A percentile compares a stretch with the other conserved stretches of the same genome.
phyloP scores from a whole-genome alignment of 2,797 vertebrate genomes.

The Aphelocoma californica region DNA sequence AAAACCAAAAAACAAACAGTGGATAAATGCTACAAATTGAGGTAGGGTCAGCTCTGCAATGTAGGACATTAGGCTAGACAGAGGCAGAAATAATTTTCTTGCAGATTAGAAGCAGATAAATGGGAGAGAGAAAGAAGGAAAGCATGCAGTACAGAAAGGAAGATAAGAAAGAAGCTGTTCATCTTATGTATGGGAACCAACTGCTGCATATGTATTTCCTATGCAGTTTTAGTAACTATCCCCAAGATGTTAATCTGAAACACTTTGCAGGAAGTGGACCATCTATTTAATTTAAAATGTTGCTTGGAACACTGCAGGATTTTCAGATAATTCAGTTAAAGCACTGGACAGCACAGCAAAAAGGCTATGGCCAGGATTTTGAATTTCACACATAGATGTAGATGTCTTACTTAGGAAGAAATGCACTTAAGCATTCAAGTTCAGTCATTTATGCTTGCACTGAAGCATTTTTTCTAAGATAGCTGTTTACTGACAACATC shows the following conservation, averaged over 20 bases:
- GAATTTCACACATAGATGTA: neutral
- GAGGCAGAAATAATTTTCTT: conserved; percentile 54
- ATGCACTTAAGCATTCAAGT: neutral
- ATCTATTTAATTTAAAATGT: conserved; percentile 19
- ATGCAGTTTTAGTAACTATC: conserved; percentile 19
- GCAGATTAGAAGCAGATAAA: conserved; percentile 68
- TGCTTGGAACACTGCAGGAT: neutral
- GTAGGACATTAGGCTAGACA: conserved; percentile 4
- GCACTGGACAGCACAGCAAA: neutral
- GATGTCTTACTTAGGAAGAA: neutral
- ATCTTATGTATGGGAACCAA: conserved; percentile 30
- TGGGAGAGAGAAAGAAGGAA: neutral
- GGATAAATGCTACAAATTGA: conserved; percentile 13
- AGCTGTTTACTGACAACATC: neutral
- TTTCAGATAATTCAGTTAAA: neutral
- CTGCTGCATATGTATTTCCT: conserved; percentile 24
- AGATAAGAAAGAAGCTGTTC: conserved; percentile 47
- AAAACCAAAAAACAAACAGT: neutral
- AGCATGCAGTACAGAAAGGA: neutral
- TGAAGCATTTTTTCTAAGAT: neutral
- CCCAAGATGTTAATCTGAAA: conserved; percentile 40
- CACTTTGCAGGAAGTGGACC: conserved; percentile 25
- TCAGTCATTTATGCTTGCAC: neutral
- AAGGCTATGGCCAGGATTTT: neutral
- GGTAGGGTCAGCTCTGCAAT: neutral